A percentile compares a stretch with the other conserved stretches of the same genome.
Conservation (phyloP, 1,140 invertebrate genomes). For the Macrobrachium nipponense region DNA sequence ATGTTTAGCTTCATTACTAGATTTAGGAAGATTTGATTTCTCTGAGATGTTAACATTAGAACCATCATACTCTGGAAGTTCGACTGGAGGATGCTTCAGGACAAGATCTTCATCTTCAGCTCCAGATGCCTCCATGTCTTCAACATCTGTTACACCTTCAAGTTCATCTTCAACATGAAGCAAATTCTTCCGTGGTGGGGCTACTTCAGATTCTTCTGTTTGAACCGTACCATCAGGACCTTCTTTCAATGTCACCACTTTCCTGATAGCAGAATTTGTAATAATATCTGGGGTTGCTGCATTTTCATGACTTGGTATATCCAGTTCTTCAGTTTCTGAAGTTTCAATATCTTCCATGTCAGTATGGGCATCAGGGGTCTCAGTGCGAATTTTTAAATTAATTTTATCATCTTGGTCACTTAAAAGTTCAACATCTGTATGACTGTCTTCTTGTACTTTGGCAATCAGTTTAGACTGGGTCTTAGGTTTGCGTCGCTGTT, state of each 20-base stretch:
- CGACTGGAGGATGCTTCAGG: slow-evolving; percentile 22
- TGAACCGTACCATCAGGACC: slow-evolving; percentile 50
- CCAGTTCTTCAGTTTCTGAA: slow-evolving; percentile 57
- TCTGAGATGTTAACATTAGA: slow-evolving; percentile 57
- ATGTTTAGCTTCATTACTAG: slow-evolving; percentile 42
- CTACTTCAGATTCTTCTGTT: slow-evolving; percentile 61
- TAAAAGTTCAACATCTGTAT: slow-evolving; percentile 58
- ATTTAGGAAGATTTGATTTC: slow-evolving; percentile 36
- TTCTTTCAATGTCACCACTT: slow-evolving; percentile 51
- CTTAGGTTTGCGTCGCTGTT: slow-evolving; percentile 47
- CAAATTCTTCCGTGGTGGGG: slow-evolving; percentile 57
- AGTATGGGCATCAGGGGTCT: slow-evolving; percentile 44
- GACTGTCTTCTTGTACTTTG: slow-evolving; percentile 34
- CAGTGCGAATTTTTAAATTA: slow-evolving; percentile 11
- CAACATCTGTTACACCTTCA: slow-evolving; percentile 70
- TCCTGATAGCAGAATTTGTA: slow-evolving; percentile 53
- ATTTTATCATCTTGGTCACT: slow-evolving; percentile 51
- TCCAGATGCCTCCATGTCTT: slow-evolving; percentile 72
- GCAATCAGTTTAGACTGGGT: slow-evolving; percentile 27
- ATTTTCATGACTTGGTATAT: slow-evolving; percentile 30
- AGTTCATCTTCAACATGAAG: slow-evolving; percentile 50
- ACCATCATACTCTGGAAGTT: slow-evolving; percentile 42
- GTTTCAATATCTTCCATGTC: slow-evolving; percentile 59
- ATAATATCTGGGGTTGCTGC: slow-evolving; percentile 60
- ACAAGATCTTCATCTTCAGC: slow-evolving; percentile 68